Percentiles rank a stretch among this genome's conserved stretches.
These are phyloP conservation scores for Charaxes varanes DNA, from an alignment of 1,140 invertebrate species.

Conservation along the genomic window DNA sequence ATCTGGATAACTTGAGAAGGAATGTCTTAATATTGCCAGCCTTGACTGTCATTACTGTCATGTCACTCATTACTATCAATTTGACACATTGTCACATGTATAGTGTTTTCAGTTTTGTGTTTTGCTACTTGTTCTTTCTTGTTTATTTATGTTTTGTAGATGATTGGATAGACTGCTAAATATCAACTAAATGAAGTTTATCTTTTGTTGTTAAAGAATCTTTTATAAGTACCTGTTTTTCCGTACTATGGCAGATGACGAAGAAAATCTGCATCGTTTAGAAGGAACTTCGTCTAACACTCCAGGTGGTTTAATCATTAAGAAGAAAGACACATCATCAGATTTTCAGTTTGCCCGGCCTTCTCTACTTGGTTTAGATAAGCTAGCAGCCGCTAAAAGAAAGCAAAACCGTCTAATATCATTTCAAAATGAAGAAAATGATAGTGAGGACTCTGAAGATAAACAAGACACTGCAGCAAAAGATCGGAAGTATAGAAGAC, in stretches of 20 bases:
- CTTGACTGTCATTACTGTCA: too few relatives aligned
- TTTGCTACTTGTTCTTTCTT: too few relatives aligned
- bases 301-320: constrained; percentile 88
- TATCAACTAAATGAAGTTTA: too few relatives aligned
- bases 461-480: constrained; percentile 48
- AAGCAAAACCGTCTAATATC: constrained; percentile 80
- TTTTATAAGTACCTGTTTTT: constrained; percentile 2
- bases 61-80: too few relatives aligned
- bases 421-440: constrained; percentile 78
- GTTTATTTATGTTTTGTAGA: too few relatives aligned
- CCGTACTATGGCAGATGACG: constrained; percentile 53
- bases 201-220: too few relatives aligned
- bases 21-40: too few relatives aligned
- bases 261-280: constrained; percentile 83
- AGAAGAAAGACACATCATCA: constrained; percentile 81
- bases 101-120: too few relatives aligned
- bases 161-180: too few relatives aligned
- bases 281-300: constrained; percentile 84
- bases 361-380: constrained; percentile 91
- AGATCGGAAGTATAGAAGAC: constrained; percentile 82
- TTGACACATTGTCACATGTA: too few relatives aligned
- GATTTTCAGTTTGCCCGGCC: constrained; percentile 87
- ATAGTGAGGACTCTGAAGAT: constrained; percentile 58
- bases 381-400: constrained; percentile 85
- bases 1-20: too few relatives aligned